Evolutionary conservation across 2,797 vertebrate species (phyloP), one percentile per base, ranked within the genome.

Genomic region (Macroramphosus scolopax): DNA sequence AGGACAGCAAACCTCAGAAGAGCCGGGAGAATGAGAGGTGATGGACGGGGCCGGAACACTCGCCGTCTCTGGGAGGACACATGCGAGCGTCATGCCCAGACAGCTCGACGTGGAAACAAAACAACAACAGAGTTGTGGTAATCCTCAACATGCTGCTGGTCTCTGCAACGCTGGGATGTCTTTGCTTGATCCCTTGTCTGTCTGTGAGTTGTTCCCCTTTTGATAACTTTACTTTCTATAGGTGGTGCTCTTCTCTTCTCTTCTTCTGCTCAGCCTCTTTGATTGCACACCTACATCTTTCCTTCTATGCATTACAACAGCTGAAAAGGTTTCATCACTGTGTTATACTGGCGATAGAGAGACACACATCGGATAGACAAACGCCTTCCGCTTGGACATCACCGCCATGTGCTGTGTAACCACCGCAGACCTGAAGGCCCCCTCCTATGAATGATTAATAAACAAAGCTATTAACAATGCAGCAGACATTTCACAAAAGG

Each of bases 381-480:
- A n/a, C n/a, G n/a, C n/a, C n/a, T n/a, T n/a, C n/a, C n/a, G n/a
- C n/a, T n/a, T n/a, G n/a, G n/a, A 31, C 22, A 58, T 31, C 65
- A 22, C 39, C 51, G 53, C 65, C 53, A 45, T 72, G 53, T 65
- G 43, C 33, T 48, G 70, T 69, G 45, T 72, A 65, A 76, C 79
- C 78, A 72, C 13, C 82, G 76, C 72, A 65, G 62, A 81, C 79
- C 82, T 80, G 66, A 71, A 65, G 67, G 68, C 58, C 57, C 61
- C 56, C 61, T 70, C 26, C 54, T 52, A 71, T 79, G 70, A 87
- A 85, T 85, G 81, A 86, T 88, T 86, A 83, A 87, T 87, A 87
- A 89, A 88, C 85, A 89, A 86, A 82, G 63, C 85, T 73, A 81
- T 85, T 83, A 86, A 83, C 70, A 80, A 81, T 78, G 76, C 80